Base-by-base conservation (phyloP, 2,888 invertebrate species). In the Glyphotaelius pellucidus region DNA sequence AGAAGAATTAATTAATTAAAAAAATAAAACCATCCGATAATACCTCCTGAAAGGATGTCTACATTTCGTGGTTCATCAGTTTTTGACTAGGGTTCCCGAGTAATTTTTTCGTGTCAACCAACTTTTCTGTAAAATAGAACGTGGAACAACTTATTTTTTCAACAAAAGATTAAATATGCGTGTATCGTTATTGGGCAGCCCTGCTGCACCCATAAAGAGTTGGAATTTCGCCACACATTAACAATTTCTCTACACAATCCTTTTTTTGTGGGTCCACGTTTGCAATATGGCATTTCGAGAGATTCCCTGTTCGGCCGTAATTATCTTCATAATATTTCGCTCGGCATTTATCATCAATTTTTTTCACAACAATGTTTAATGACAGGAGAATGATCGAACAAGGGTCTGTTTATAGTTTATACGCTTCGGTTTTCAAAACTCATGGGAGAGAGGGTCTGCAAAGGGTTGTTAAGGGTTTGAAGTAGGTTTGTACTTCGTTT, bases 261-360 rank as follows among this genome's bases (percentile, higher is more conserved):
- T 92, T 92, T 92, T 85, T 90, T 92, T 90, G 90, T 90, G n/a
- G 85, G 67, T 47, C 35, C 91, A 86, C 91, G 91, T 93, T 90
- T 92, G 92, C 93, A 93, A 93, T 93, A 93, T 93, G 93, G 92
- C 88, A 90, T 88, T 92, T 91, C 52, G 90, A 35, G 42, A 80
- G 80, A 52, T 35, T 87, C 80, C 79, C 80, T 31, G 15, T 87
- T 80, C 14, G 86, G 79, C 88, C 81, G 47, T 90, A 92, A 92
- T 90, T 92, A 93, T 90, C 35, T 90, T 92, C 47, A 90, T 93
- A 52, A 52, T 67, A 93, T 88, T 91, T 92, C 81, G 90, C 83
- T 90, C 52, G 84, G 90, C 90, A 93, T 90, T 89, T 80, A 92
- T 92, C 91, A 92, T 90, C 86, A 42, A 84, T 84, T 89, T 89